phyloP scores from a whole-genome alignment of 2,797 vertebrate genomes.

The Lepus townsendii region DNA sequence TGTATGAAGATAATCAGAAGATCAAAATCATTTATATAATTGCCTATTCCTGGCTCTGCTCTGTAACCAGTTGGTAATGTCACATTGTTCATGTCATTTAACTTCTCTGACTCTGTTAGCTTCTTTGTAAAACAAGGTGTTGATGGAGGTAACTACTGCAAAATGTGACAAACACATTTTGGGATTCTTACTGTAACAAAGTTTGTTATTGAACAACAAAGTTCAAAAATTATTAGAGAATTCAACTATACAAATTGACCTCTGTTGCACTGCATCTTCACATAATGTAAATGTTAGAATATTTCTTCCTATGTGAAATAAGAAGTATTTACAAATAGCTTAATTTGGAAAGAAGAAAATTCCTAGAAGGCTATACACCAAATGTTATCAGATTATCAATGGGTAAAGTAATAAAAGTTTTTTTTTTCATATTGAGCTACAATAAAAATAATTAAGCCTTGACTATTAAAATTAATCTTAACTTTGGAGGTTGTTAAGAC shows the following conservation, averaged over 20 bases:
- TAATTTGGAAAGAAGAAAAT: background rate
- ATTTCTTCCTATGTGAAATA: background rate
- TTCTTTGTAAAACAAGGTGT: background rate
- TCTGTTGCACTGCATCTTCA: background rate
- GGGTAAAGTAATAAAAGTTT: background rate
- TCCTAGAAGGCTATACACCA: background rate
- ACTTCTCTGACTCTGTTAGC: conserved; percentile 23
- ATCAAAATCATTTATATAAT: conserved; percentile 64
- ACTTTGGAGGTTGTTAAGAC: background rate
- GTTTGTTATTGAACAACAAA: background rate
- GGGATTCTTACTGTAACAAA: background rate
- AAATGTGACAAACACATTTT: background rate
- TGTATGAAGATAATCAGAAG: conserved; percentile 56
- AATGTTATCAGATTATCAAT: conserved; percentile 16
- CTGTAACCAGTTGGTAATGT: conserved; percentile 19
- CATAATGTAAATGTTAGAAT: background rate
- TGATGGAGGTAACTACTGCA: background rate
- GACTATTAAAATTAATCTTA: conserved; percentile 42
- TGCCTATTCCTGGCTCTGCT: background rate
- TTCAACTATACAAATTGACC: background rate
- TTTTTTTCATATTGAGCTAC: background rate
- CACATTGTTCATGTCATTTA: conserved; percentile 44
- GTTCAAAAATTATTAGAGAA: background rate
- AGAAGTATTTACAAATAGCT: background rate
- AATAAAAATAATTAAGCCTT: conserved; percentile 35